Percentiles rank a stretch among this genome's conserved stretches.
phyloP scores from a whole-genome alignment of 2,888 invertebrate species.

The Himalopsyche japonica region DNA sequence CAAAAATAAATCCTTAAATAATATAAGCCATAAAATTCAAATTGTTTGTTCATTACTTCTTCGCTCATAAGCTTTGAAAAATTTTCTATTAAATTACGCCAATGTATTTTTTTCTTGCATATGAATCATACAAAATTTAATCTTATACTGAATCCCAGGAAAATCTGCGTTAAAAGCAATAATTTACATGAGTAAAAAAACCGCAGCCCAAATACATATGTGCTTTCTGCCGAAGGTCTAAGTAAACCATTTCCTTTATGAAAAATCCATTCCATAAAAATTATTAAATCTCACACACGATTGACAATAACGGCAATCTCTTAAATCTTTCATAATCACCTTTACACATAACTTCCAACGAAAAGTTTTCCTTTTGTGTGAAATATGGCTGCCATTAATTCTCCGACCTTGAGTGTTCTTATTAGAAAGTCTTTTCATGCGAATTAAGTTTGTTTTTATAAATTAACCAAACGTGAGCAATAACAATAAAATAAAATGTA shows the following conservation, averaged over 20 bases:
- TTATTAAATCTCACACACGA: slow-evolving; percentile 8
- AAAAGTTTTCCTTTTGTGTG: slow-evolving; percentile 28
- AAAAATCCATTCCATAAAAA: not conserved
- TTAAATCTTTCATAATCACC: slow-evolving; percentile 35
- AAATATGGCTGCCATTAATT: slow-evolving; percentile 25
- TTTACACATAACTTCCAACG: slow-evolving; percentile 18
- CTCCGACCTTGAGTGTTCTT: slow-evolving; percentile 22
- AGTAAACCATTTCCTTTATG: not conserved
- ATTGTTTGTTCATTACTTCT: no score
- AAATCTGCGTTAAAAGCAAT: no score
- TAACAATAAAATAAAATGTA: not conserved
- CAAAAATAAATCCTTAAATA: no score
- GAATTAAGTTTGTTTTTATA: not conserved
- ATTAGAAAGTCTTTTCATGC: slow-evolving; percentile 28
- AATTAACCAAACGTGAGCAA: not conserved
- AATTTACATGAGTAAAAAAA: no score
- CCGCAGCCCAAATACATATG: no score
- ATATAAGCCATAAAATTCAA: no score
- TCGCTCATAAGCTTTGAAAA: no score
- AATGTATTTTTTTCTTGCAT: no score
- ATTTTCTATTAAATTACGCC: no score
- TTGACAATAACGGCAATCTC: slow-evolving; percentile 24
- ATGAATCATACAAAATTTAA: no score
- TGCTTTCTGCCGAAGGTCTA: not conserved
- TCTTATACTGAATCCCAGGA: no score